Conservation (phyloP, 1,140 invertebrate species). For the Drosophila equinoxialis region DNA sequence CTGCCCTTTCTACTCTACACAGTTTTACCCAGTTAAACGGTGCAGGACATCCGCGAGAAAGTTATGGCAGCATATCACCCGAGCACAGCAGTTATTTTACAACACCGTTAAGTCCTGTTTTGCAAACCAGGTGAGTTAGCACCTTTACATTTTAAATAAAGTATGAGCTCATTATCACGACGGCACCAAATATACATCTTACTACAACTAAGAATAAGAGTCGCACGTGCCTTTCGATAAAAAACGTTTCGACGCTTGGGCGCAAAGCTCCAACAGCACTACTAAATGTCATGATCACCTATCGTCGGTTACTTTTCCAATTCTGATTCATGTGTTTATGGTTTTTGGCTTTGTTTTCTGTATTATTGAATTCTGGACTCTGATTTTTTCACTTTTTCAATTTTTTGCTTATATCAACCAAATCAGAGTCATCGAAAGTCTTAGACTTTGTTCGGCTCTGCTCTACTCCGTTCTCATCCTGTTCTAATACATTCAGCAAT, state of each 20-base stretch:
- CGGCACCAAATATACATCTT: constrained; percentile 6
- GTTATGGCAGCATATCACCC: constrained; percentile 65
- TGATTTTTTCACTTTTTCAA: background rate
- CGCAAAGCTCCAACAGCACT: constrained; percentile 57
- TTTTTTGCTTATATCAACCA: background rate
- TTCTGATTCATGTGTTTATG: constrained; percentile 67
- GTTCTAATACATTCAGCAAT: constrained; percentile 18
- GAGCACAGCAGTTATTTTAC: constrained; percentile 64
- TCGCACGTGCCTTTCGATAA: constrained; percentile 70
- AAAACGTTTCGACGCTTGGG: constrained; percentile 46
- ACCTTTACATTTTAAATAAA: background rate
- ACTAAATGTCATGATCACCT: constrained; percentile 71
- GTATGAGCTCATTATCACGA: constrained; percentile 66
- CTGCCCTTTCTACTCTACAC: constrained; percentile 63
- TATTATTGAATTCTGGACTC: constrained; percentile 19
- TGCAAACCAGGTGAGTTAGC: constrained; percentile 75
- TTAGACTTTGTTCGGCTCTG: constrained; percentile 9
- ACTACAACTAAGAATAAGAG: constrained; percentile 2
- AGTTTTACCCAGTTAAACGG: constrained; percentile 78
- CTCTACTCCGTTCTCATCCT: background rate
- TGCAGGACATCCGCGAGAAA: constrained; percentile 58
- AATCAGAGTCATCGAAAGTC: constrained; percentile 9
- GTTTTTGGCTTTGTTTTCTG: constrained; percentile 52
- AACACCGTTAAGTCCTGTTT: constrained; percentile 63
- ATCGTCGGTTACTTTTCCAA: constrained; percentile 41